Base-by-base conservation (phyloP, 2,888 invertebrate species). In the Acronicta aceris region DNA sequence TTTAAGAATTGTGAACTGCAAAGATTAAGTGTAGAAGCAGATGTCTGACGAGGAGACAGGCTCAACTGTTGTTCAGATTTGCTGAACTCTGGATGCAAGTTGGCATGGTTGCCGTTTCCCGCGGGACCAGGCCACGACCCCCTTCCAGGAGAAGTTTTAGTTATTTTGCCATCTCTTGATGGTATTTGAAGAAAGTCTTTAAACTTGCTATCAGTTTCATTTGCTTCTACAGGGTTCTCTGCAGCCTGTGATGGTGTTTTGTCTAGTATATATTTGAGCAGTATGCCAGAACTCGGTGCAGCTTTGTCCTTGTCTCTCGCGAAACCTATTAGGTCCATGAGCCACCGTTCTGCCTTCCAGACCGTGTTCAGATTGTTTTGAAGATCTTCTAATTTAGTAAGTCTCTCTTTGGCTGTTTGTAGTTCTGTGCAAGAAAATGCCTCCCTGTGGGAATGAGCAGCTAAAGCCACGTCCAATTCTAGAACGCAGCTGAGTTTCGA, bases 331-430 rank as follows among this genome's bases (percentile, higher is more conserved):
- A 99, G 97, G 84, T 99, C 99, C 96, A 99, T 98, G 17, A 99
- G 95, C 99, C 99, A 99, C 16, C 99, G 96, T 45, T 98, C 97
- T 17, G 97, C 97, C 84, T 98, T 98, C 99, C 99, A 99, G 4
- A 98, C 96, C 0, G 96, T 92, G 82, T 99, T 99, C 47, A 99
- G 95, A 81, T 97, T 97, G 36, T 96, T 95, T 85, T 99, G 99
- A 43, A 99, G 95, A 54, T 98, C 97, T 83, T 98, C 97, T 30
- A 99, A 91, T 81, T 97, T 97, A 0, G 96, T 94, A 42, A 99
- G 93, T 60, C 98, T 96, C 80, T 98, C 98, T 89, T 98, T 98
- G 57, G 99, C 98, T 4, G 96, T 96, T 67, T 97, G 97, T 27
- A 99, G 90, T 88, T 99, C 99, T 5, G 96, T 96, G 55, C 97